Percentiles rank a stretch among this genome's conserved stretches.
Conservation (phyloP, 2,113 vertebrate species). For the Caloenas nicobarica region DNA sequence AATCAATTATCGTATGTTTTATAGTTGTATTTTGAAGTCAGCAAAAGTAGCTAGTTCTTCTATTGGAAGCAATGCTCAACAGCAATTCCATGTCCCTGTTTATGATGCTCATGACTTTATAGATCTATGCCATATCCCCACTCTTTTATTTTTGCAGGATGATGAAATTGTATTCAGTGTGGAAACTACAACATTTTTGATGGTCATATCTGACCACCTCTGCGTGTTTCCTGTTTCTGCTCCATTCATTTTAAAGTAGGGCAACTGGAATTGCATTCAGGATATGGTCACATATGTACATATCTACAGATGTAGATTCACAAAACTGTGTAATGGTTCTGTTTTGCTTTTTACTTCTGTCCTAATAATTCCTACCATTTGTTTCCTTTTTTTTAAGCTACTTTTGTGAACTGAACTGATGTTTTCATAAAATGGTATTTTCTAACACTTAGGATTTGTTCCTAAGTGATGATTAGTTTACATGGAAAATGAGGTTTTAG, state of each 20-base stretch:
- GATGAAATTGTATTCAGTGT: not conserved
- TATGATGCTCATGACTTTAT: not conserved
- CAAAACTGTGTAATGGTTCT: not conserved
- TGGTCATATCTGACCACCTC: not conserved
- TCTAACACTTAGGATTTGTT: not conserved
- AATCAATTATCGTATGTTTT: not conserved
- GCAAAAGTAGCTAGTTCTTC: not conserved
- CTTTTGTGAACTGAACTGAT: not conserved
- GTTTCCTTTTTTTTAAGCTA: not conserved
- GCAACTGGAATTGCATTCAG: not conserved
- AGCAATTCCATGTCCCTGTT: not conserved
- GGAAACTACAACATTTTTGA: not conserved
- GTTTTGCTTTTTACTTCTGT: not conserved
- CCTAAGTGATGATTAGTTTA: not conserved
- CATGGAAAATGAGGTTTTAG: not conserved
- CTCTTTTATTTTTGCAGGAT: not conserved
- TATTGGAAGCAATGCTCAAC: not conserved
- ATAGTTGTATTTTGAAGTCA: not conserved
- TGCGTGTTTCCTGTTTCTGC: not conserved
- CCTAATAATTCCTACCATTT: not conserved
- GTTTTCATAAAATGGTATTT: not conserved
- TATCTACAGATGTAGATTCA: not conserved
- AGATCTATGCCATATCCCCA: not conserved
- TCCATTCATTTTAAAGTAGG: constrained; percentile 6
- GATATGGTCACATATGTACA: not conserved